Evolutionary conservation across 2,888 invertebrate genomes (phyloP).

Genomic region (Drosophila kambysellisi): DNA sequence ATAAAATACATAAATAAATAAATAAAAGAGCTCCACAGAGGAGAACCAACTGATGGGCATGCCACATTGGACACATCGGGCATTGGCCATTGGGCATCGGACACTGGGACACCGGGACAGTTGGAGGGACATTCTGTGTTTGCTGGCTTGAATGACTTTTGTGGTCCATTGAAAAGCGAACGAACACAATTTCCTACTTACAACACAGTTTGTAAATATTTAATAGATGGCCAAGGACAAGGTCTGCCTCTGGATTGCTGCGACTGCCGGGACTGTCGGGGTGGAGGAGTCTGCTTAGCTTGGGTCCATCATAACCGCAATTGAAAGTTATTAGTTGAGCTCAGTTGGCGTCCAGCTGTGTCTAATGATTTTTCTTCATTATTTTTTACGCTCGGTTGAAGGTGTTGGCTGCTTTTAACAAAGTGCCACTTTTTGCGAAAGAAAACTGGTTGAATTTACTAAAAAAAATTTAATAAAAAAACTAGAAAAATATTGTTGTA

Average conservation of each 20-base stretch:
- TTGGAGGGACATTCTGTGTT: conserved; percentile 33
- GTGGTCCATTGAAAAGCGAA: conserved; percentile 56
- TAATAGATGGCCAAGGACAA: conserved; percentile 60
- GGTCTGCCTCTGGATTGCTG: background rate
- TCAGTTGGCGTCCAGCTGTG: conserved; percentile 70
- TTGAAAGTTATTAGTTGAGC: conserved; percentile 68
- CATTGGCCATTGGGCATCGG: conserved; percentile 1
- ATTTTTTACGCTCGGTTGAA: conserved; percentile 30
- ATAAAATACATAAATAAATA: conserved; percentile 63
- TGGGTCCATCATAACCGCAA: conserved; percentile 58
- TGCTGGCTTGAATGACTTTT: conserved; percentile 61
- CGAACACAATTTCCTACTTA: conserved; percentile 73
- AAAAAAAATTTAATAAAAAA: background rate
- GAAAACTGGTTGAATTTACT: background rate
- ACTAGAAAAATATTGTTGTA: background rate
- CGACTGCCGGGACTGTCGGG: background rate
- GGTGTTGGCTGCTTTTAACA: conserved; percentile 16
- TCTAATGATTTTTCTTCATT: conserved; percentile 42
- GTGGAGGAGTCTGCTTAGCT: background rate
- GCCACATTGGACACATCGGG: conserved; percentile 10
- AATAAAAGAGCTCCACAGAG: conserved; percentile 42
- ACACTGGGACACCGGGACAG: conserved; percentile 9
- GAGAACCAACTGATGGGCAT: conserved; percentile 35
- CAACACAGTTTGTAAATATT: conserved; percentile 70
- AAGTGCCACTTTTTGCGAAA: background rate